phyloP scores from a whole-genome alignment of 2,888 invertebrate genomes.

The Philhelius pedissequus region DNA sequence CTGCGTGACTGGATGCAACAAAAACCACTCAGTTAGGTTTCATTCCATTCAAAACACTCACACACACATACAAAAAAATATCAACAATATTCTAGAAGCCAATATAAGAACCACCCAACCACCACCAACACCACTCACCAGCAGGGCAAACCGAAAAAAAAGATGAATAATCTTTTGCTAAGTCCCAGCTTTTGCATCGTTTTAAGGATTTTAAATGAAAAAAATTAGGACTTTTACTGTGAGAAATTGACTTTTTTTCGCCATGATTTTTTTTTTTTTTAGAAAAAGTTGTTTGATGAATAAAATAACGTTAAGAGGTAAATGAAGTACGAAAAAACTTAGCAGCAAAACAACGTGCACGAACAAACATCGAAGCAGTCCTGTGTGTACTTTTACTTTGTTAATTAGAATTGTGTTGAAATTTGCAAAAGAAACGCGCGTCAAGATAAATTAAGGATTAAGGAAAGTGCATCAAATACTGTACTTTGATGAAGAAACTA shows the following conservation, averaged over 20 bases:
- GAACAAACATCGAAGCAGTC: neutral
- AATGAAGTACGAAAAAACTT: neutral
- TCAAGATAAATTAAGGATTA: conserved; percentile 20
- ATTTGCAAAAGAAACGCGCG: conserved; percentile 4
- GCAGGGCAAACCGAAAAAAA: neutral
- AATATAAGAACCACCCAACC: neutral
- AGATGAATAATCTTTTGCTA: conserved; percentile 2
- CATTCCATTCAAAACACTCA: neutral
- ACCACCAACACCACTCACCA: neutral
- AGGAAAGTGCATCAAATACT: conserved; percentile 6
- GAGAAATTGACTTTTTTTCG: conserved; percentile 16
- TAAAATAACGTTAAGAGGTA: neutral
- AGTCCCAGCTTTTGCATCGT: conserved; percentile 46
- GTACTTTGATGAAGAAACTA: neutral
- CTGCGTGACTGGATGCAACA: conserved; percentile 55
- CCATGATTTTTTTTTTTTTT: neutral
- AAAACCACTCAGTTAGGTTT: conserved; percentile 32
- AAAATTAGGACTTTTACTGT: conserved; percentile 24
- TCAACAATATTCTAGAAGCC: neutral
- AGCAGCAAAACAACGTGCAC: neutral
- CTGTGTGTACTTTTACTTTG: conserved; percentile 32
- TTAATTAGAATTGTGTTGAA: conserved; percentile 48
- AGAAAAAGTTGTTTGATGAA: conserved; percentile 18
- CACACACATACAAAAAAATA: neutral
- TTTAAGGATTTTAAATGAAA: conserved; percentile 29